Conservation (phyloP, 1,140 invertebrate species). For the Physella acuta region DNA sequence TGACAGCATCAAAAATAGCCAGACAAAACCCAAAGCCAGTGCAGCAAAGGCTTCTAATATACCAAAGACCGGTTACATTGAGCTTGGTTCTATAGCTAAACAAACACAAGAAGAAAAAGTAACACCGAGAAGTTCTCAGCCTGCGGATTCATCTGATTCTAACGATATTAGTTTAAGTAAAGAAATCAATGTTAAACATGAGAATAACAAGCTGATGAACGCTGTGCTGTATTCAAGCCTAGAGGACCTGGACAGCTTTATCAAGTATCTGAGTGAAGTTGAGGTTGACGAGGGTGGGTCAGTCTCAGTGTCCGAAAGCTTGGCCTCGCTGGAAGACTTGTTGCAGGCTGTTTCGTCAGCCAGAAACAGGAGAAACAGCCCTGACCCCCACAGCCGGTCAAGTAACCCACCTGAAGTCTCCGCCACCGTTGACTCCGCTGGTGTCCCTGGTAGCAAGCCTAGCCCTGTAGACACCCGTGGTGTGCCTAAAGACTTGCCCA, state of each 20-base stretch:
- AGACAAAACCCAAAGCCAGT: neutral
- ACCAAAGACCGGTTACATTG: slow-evolving; percentile 9
- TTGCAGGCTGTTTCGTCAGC: neutral
- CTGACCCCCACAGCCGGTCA: too few species aligned
- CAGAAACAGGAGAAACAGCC: neutral
- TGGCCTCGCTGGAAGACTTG: slow-evolving; percentile 1
- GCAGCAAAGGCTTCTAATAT: slow-evolving; percentile 2
- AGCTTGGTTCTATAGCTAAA: slow-evolving; percentile 22
- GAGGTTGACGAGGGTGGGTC: neutral
- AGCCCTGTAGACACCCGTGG: too few species aligned
- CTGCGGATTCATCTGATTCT: too few species aligned
- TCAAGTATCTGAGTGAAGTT: slow-evolving; percentile 25
- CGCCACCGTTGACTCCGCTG: too few species aligned
- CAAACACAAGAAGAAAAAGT: neutral
- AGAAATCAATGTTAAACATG: neutral
- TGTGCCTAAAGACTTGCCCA: slow-evolving; percentile 14
- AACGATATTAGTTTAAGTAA: neutral
- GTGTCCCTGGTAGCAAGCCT: too few species aligned
- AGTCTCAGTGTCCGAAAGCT: too few species aligned
- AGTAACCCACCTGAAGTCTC: neutral
- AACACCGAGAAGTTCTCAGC: neutral
- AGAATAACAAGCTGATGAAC: neutral
- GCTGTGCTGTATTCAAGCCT: slow-evolving; percentile 26
- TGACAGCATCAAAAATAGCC: slow-evolving; percentile 32
- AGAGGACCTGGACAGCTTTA: slow-evolving; percentile 27